Base-by-base conservation (phyloP, 2,888 invertebrate species). In the Andricus curvator region DNA sequence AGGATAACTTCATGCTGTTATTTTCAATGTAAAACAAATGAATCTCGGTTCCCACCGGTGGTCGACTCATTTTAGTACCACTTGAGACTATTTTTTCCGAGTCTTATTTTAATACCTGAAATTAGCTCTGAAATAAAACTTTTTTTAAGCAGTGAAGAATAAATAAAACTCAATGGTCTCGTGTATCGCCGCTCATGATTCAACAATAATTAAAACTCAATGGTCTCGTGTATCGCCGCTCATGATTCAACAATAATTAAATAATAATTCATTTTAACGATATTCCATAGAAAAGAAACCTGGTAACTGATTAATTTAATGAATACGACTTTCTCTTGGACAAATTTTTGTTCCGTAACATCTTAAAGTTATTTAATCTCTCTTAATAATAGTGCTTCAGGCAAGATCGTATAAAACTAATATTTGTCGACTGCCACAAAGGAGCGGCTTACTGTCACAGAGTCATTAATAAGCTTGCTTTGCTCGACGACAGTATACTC, bases 401-500 rank as follows among this genome's bases (percentile, higher is more conserved):
- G 56, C 56, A 56, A 56, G 11, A n/a, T 4, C 2, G 11, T 8
- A 56, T 56, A 56, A 56, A 56, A 56, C n/a, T 56, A 56, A 56
- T 56, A 56, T 56, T 56, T 56, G 56, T 56, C 56, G 56, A 56
- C 11, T 56, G 56, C n/a, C 56, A 56, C 56, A n/a, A 56, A 56
- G 56, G 56, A 56, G 56, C n/a, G 56, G 56, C 56, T 22, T 56
- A 56, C 56, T 56, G n/a, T 56, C 56, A 56, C n/a, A 56, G 56
- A 56, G 56, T 56, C 56, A 56, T 56, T 56, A 56, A 56, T 56
- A 56, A 56, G 56, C n/a, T 56, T 56, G 56, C 56, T 56, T 9
- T 56, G n/a, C n/a, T 56, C 56, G 56, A 22, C 56, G 56, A 56
- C n/a, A 56, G n/a, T 56, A n/a, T 9, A 37, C n/a, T 56, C 56